Conservation (phyloP, 1,140 invertebrate species). For the Drosophila varians region DNA sequence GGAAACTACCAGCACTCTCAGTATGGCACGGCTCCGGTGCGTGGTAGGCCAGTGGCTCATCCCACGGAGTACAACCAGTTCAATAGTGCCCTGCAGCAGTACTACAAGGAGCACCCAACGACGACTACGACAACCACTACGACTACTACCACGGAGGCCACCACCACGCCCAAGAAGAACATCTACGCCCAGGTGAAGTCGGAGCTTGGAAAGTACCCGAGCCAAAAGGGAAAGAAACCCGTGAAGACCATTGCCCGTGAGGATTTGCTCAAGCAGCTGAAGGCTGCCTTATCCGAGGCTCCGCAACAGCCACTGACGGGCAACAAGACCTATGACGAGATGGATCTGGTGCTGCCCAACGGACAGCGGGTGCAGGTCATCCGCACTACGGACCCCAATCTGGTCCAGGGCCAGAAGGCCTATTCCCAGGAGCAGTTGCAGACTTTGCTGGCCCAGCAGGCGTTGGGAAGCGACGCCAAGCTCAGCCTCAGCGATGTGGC, state of each 20-base stretch:
- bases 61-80: constrained; percentile 84
- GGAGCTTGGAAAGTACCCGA: constrained; percentile 68
- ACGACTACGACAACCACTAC: constrained; percentile 83
- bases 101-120: constrained; percentile 85
- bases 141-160: constrained; percentile 73
- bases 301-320: constrained; percentile 85
- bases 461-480: constrained; percentile 53
- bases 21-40: constrained; percentile 43
- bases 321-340: constrained; percentile 88
- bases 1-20: constrained; percentile 76
- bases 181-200: constrained; percentile 73
- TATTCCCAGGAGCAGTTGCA: constrained; percentile 78
- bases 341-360: constrained; percentile 89
- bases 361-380: constrained; percentile 91
- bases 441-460: constrained; percentile 68
- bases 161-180: constrained; percentile 68
- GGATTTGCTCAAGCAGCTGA: constrained; percentile 88
- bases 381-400: constrained; percentile 86
- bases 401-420: constrained; percentile 84
- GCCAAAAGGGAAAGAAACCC: constrained; percentile 69
- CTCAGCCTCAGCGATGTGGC: constrained; percentile 69
- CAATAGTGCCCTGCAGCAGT: constrained; percentile 84
- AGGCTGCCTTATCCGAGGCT: constrained; percentile 88
- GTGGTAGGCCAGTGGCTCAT: constrained; percentile 78
- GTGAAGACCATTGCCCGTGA: constrained; percentile 84